phyloP scores from a whole-genome alignment of 2,797 vertebrate species.

The Acipenser transmontanus region DNA sequence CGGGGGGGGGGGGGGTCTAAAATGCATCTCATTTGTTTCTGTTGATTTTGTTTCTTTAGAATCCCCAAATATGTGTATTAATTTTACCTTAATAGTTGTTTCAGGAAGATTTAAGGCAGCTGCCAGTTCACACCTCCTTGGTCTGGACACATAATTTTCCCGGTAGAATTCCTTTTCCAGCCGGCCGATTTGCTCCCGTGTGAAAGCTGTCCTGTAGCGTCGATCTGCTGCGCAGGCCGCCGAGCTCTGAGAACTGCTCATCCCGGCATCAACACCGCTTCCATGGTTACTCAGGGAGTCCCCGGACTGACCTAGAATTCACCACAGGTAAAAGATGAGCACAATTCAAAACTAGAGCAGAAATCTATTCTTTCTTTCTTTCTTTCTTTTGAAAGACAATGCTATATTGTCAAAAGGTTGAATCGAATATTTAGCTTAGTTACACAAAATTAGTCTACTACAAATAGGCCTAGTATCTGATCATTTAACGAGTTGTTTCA shows the following conservation, averaged over 20 bases:
- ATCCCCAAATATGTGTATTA: no score
- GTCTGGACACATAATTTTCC: conserved; percentile 95
- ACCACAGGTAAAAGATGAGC: neutral
- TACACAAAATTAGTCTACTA: no score
- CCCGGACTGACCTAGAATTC: conserved; percentile 47
- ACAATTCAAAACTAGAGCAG: no score
- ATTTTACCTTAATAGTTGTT: conserved; percentile 90
- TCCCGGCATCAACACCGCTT: conserved; percentile 46
- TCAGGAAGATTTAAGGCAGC: conserved; percentile 92
- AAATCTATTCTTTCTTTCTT: no score
- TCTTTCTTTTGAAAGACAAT: no score
- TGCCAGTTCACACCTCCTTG: conserved; percentile 88
- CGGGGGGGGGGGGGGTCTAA: no score
- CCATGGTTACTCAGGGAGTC: conserved; percentile 54
- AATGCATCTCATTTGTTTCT: no score
- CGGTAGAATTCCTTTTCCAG: conserved; percentile 97
- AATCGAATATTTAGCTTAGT: no score
- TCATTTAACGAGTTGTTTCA: no score
- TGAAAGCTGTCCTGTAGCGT: conserved; percentile 93
- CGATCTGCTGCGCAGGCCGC: conserved; percentile 84
- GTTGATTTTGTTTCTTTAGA: no score
- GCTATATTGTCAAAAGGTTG: no score
- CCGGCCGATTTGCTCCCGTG: conserved; percentile 89
- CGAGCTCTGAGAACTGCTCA: conserved; percentile 62
- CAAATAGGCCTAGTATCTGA: no score